Base-by-base conservation (phyloP, 2,888 invertebrate species). In the Mythimna impura region DNA sequence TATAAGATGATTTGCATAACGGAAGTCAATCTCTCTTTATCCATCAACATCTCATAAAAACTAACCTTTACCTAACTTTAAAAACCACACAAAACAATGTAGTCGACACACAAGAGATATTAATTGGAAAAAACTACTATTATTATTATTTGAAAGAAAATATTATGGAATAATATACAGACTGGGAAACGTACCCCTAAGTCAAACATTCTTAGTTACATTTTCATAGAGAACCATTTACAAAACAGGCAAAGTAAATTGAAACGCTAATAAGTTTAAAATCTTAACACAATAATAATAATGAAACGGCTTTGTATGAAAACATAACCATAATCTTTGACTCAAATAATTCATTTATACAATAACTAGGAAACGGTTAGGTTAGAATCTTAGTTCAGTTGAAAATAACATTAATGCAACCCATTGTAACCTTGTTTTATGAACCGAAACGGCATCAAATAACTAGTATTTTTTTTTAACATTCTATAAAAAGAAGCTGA, bases 91-190 rank as follows among this genome's bases (percentile, higher is more conserved):
- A 69, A 20, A 71, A 68, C 71, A 80, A 81, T 76, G 69, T 79
- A 77, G 61, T 79, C 85, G 73, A 87, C 82, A 77, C 66, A 71
- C 72, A 78, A 79, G 62, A 81, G 80, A 86, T 63, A 25, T 73
- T n/a, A 86, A 85, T 86, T 85, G 80, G 79, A 85, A 87, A 47
- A 87, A 87, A 80, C 86, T 86, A 87, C 88, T 87, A 87, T 85
- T 86, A 87, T 81, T 85, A 87, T 86, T 86, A 87, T 86, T 81
- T 86, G 86, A 86, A 85, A 87, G 84, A 83, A 88, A 88, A 88
- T 80, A 87, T 81, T 87, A 86, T 84, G 88, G 89, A 88, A 88
- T 86, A 86, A 85, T 88, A 88, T 88, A 88, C 87, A 88, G 82
- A 63, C 78, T 69, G 57, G 82, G 82, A 73, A 71, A 74, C 58